Evolutionary conservation across 53 echinoderm and acorn worm genomes (phyloP).

Genomic region (Holothuria scabra): DNA sequence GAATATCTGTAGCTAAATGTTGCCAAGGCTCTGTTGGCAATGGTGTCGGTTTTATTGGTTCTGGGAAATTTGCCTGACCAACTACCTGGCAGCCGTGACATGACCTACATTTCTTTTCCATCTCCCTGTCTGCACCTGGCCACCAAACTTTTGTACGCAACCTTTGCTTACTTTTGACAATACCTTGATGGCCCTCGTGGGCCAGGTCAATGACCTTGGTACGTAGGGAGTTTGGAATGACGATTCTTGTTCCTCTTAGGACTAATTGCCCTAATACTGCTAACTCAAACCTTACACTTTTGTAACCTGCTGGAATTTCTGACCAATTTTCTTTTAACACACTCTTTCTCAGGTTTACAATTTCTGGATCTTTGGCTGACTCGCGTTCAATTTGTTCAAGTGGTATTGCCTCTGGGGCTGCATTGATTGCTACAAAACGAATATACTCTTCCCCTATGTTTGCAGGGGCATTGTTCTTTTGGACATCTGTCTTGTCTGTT

Average conservation of each 20-base stretch:
- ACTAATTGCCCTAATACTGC: background rate
- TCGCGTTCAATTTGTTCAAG: slow-evolving; percentile 41
- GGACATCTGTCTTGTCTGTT: too few species aligned
- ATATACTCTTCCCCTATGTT: slow-evolving; percentile 55
- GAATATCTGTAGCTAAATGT: background rate
- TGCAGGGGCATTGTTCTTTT: too few species aligned
- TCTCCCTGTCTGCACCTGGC: slow-evolving; percentile 43
- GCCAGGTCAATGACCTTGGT: background rate
- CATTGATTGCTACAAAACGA: slow-evolving; percentile 64
- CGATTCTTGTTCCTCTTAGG: slow-evolving; percentile 17
- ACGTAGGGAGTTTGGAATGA: slow-evolving; percentile 50
- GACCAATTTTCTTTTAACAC: slow-evolving; percentile 16
- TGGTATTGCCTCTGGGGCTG: slow-evolving; percentile 57
- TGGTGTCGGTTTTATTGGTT: slow-evolving; percentile 1
- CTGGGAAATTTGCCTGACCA: slow-evolving; percentile 41
- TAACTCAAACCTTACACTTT: slow-evolving; percentile 38
- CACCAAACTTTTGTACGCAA: slow-evolving; percentile 68
- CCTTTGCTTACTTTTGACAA: slow-evolving; percentile 66
- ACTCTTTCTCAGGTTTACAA: slow-evolving; percentile 33
- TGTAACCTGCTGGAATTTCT: slow-evolving; percentile 21
- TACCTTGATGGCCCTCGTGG: slow-evolving; percentile 61
- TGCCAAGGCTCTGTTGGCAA: background rate
- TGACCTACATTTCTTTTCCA: slow-evolving; percentile 43
- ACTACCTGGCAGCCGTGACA: slow-evolving; percentile 71
- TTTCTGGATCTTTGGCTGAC: slow-evolving; percentile 46